Base-by-base conservation (phyloP, 2,113 vertebrate genomes). In the Ochotona curzoniae region DNA sequence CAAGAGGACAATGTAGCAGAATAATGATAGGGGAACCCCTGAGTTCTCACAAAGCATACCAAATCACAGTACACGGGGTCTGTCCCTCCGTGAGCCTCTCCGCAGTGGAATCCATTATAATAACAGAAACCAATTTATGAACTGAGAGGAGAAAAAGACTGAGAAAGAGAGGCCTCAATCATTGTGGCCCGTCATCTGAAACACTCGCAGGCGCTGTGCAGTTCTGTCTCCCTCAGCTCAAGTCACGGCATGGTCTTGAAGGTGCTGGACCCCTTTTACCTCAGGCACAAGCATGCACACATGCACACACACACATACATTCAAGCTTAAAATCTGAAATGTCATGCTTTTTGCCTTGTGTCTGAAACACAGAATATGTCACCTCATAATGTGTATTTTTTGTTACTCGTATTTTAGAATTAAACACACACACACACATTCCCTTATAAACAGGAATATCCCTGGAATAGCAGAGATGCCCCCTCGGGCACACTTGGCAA, bases 81-180 rank as follows among this genome's bases (percentile, higher is more conserved):
- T 70, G 35, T 80, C 73, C 32, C 82, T 83, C 82, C 67, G 25
- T 85, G 14, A 79, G 70, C 67, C 60, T 78, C 82, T 63, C 30
- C 51, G 95, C 49, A 26, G 63, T 81, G n/a, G 30, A 28, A 74
- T n/a, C 70, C 76, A 89, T 47, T 83, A 21, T 81, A 64, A 93
- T 26, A 47, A 87, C 17, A 90, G 38, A 92, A 92, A 78, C 47
- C 54, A 92, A 47, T 76, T 92, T 94, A 54, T 83, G 32, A 94
- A 94, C 38, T 78, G 66, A 95, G 30, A 83, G 38, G 51, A n/a
- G 51, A 38, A 60, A 76, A 93, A 92, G 57, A 84, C 14, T 23
- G 71, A 93, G 71, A 93, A 93, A 89, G 44, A 93, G 60, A 87
- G 66, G 30, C 21, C 38, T 80, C 61, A 92, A 93, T 80, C 64